Conservation (phyloP, 2,888 invertebrate species). For the Ochropleura leucogaster region DNA sequence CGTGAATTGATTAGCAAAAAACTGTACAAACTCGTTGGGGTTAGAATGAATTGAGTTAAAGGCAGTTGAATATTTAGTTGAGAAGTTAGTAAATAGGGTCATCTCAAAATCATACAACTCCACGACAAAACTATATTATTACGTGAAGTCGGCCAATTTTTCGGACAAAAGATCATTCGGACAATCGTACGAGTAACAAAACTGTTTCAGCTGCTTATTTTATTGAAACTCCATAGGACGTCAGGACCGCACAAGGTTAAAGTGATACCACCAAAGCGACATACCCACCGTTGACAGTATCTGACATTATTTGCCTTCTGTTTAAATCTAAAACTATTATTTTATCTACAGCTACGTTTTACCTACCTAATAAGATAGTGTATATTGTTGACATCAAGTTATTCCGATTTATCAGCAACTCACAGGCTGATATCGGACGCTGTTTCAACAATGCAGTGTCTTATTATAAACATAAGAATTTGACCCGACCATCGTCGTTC, state of each 20-base stretch:
- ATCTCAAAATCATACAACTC: not conserved
- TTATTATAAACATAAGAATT: conserved; percentile 32
- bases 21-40: not conserved
- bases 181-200: not conserved
- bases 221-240: not conserved
- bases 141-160: not conserved
- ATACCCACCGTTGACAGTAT: not conserved
- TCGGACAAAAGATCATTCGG: not conserved
- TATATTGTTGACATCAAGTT: conserved; percentile 1
- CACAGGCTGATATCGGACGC: conserved; percentile 10
- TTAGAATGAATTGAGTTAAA: not conserved
- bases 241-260: not conserved
- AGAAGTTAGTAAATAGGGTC: not conserved
- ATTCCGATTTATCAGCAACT: conserved; percentile 19
- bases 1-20: not conserved
- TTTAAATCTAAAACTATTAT: conserved; percentile 1
- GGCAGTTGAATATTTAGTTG: not conserved
- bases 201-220: not conserved
- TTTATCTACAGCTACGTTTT: not conserved
- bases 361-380: not conserved
- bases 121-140: not conserved
- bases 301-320: not conserved
- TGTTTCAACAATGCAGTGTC: conserved; percentile 11
- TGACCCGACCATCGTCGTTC: conserved; percentile 25
- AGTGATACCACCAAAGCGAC: not conserved